phyloP scores from a whole-genome alignment of 1,140 invertebrate genomes.

The Hesperophylax magnus region DNA sequence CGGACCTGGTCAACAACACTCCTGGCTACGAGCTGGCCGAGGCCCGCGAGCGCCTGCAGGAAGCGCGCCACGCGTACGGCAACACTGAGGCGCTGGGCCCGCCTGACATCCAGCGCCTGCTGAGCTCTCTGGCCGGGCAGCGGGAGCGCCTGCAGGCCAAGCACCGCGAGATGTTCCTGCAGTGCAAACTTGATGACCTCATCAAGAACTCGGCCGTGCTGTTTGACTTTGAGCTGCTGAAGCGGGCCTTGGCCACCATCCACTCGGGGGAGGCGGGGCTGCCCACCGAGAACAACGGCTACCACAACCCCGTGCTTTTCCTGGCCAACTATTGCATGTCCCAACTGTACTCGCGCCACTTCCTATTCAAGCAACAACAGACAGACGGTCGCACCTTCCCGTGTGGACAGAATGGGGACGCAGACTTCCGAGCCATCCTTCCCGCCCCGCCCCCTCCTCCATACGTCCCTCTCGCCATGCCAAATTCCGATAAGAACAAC shows the following conservation, averaged over 20 bases:
- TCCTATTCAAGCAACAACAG: constrained; percentile 61
- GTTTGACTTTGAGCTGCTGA: constrained; percentile 77
- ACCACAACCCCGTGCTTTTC: constrained; percentile 78
- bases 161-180: constrained; percentile 80
- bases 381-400: constrained; percentile 30
- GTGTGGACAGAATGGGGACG: constrained; percentile 51
- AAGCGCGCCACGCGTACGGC: constrained; percentile 67
- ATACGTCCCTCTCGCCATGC: constrained; percentile 54
- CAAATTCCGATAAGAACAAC: constrained; percentile 44
- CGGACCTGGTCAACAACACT: constrained; percentile 78
- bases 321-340: constrained; percentile 83
- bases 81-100: constrained; percentile 62
- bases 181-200: constrained; percentile 80
- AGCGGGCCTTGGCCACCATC: constrained; percentile 76
- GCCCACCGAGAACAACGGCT: constrained; percentile 60
- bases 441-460: constrained; percentile 35
- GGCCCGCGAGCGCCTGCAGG: constrained; percentile 74
- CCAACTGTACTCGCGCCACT: constrained; percentile 79
- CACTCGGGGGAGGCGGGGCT: constrained; percentile 71
- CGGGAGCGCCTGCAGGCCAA: constrained; percentile 77
- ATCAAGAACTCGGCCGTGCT: constrained; percentile 76
- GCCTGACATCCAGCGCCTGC: constrained; percentile 71
- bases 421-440: constrained; percentile 42
- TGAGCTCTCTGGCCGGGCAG: constrained; percentile 72
- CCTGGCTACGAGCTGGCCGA: constrained; percentile 77